phyloP scores from a whole-genome alignment of 1,140 invertebrate species.

The Apis dorsata region DNA sequence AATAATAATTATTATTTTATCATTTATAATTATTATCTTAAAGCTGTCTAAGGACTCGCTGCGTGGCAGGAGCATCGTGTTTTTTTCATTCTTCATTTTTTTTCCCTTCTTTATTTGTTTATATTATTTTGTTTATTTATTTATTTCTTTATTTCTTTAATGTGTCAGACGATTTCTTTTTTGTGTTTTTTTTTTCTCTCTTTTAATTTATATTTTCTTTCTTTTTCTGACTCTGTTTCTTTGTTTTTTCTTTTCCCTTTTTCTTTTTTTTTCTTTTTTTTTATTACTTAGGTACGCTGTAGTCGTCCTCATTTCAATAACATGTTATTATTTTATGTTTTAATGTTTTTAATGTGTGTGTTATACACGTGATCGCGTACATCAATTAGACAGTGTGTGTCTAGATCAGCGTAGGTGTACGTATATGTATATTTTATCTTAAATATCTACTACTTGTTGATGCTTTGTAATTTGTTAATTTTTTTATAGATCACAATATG shows the following conservation, averaged over 20 bases:
- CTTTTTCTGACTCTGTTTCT: background rate
- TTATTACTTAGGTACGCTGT: constrained; percentile 70
- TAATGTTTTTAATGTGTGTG: constrained; percentile 18
- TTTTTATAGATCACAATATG: constrained; percentile 78
- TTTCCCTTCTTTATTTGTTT: constrained; percentile 61
- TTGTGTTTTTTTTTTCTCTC: constrained; percentile 34
- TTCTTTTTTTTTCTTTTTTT: constrained; percentile 9
- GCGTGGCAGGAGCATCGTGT: constrained; percentile 76
- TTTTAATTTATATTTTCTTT: constrained; percentile 12
- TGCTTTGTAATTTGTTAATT: constrained; percentile 75
- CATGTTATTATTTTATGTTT: constrained; percentile 30
- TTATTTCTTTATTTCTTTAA: constrained; percentile 51
- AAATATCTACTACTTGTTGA: constrained; percentile 77
- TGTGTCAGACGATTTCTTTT: constrained; percentile 65
- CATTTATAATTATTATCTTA: constrained; percentile 78
- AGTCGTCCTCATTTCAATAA: constrained; percentile 67
- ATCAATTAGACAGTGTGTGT: constrained; percentile 27
- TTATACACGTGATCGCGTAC: constrained; percentile 31
- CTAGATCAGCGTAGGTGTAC: constrained; percentile 54
- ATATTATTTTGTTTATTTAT: constrained; percentile 66
- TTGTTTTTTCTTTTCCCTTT: constrained; percentile 30
- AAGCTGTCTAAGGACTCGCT: constrained; percentile 79
- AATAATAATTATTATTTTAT: constrained; percentile 77
- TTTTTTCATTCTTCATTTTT: constrained; percentile 58
- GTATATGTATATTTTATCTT: constrained; percentile 67